Evolutionary conservation across 2,888 invertebrate species (phyloP).

Genomic region (Eupeodes latifasciatus): DNA sequence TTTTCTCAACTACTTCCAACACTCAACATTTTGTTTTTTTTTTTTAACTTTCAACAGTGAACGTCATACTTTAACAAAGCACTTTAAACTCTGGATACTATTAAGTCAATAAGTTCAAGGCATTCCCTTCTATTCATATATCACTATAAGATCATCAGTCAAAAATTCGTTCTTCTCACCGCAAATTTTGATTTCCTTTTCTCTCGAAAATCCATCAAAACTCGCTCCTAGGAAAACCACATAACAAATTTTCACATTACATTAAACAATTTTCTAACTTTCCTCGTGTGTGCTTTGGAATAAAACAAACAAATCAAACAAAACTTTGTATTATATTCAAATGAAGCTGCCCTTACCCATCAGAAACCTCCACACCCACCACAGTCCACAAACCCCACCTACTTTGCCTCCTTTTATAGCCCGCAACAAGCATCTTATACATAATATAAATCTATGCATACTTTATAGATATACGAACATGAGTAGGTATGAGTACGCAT

Average conservation of each 20-base stretch:
- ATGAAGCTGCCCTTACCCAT: background rate
- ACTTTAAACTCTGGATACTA: too few species aligned
- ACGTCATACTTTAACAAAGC: too few species aligned
- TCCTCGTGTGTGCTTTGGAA: conserved; percentile 16
- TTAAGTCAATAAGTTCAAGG: background rate
- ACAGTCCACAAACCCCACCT: background rate
- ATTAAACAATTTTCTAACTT: conserved; percentile 52
- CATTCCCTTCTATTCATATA: background rate
- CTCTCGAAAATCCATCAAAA: conserved; percentile 15
- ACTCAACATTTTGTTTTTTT: too few species aligned
- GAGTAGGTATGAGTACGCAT: background rate
- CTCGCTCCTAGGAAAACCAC: background rate
- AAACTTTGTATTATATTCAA: conserved; percentile 60
- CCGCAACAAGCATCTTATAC: conserved; percentile 9
- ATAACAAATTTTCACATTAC: conserved; percentile 16
- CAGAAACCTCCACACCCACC: too few species aligned
- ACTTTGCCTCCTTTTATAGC: conserved; percentile 5
- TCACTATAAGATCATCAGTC: background rate
- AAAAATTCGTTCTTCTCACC: background rate
- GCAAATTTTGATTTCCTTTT: conserved; percentile 4
- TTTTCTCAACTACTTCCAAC: too few species aligned
- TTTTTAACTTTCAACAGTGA: too few species aligned
- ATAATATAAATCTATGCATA: background rate
- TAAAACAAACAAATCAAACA: conserved; percentile 58
- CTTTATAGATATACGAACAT: background rate